Conservation (phyloP, 2,797 vertebrate species). For the Lacerta bilineata region DNA sequence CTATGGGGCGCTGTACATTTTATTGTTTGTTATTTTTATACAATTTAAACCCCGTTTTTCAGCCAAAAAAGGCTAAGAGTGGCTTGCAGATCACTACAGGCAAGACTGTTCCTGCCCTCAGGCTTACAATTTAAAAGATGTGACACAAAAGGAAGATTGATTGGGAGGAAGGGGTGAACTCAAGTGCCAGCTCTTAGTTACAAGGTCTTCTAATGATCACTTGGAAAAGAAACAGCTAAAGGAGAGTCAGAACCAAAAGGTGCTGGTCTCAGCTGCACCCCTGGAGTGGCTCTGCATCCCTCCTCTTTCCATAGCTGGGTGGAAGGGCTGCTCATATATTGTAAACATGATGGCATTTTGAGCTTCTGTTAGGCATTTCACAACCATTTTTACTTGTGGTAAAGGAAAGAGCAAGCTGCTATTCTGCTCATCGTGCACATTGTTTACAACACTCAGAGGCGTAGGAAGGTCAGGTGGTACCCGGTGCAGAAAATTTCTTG, state of each 20-base stretch:
- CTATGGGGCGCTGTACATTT: too few species aligned
- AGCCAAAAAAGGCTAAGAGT: background rate
- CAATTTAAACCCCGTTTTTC: background rate
- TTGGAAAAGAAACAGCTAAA: background rate
- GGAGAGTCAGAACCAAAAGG: background rate
- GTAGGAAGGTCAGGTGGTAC: too few species aligned
- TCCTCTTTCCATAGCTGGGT: background rate
- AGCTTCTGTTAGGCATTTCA: background rate
- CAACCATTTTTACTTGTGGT: background rate
- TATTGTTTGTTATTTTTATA: background rate
- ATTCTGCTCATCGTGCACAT: slow-evolving; percentile 16
- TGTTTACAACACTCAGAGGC: slow-evolving; percentile 42
- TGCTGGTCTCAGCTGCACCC: too few species aligned
- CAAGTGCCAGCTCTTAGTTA: background rate
- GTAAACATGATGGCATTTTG: background rate
- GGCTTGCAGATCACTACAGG: background rate
- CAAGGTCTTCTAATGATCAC: background rate
- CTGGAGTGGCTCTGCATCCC: background rate
- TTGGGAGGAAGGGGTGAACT: background rate
- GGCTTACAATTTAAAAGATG: background rate
- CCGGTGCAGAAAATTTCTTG: too few species aligned
- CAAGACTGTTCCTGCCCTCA: background rate
- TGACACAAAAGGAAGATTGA: background rate
- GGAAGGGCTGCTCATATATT: background rate
- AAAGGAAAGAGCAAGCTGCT: background rate